These are phyloP conservation scores for Parotia lawesii DNA, from an alignment of 2,113 vertebrate species.

Conservation along the genomic window DNA sequence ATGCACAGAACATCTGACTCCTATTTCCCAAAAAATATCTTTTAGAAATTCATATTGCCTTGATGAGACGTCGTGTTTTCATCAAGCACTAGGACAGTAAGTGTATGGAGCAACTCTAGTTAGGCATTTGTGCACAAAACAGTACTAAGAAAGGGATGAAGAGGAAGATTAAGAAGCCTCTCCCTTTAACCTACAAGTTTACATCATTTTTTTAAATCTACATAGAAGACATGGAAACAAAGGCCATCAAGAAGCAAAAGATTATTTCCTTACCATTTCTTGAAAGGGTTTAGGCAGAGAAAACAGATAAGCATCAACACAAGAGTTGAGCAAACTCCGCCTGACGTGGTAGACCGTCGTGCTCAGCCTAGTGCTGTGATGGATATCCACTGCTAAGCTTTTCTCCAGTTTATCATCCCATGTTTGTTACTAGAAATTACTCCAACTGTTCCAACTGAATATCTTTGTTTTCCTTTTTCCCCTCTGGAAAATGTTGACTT, in stretches of 20 bases:
- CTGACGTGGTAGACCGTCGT: neutral
- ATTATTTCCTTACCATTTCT: neutral
- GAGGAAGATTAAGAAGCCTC: neutral
- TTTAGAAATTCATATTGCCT: neutral
- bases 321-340: neutral
- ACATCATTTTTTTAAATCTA: neutral
- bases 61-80: neutral
- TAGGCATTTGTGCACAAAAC: neutral
- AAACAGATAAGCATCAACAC: neutral
- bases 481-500: conserved; percentile 33
- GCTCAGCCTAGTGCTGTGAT: neutral
- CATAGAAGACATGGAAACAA: neutral
- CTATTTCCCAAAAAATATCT: neutral
- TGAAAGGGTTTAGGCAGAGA: neutral
- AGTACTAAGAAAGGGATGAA: neutral
- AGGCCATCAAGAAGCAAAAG: neutral
- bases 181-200: neutral
- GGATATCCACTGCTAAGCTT: neutral
- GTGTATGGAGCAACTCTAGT: neutral
- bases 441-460: neutral
- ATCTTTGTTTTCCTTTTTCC: conserved; percentile 23
- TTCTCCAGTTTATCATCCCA: neutral
- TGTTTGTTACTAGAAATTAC: neutral
- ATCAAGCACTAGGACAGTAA: neutral
- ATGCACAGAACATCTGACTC: neutral